Evolutionary conservation across 1,140 invertebrate genomes (phyloP).

Genomic region (Meteorus sp.): DNA sequence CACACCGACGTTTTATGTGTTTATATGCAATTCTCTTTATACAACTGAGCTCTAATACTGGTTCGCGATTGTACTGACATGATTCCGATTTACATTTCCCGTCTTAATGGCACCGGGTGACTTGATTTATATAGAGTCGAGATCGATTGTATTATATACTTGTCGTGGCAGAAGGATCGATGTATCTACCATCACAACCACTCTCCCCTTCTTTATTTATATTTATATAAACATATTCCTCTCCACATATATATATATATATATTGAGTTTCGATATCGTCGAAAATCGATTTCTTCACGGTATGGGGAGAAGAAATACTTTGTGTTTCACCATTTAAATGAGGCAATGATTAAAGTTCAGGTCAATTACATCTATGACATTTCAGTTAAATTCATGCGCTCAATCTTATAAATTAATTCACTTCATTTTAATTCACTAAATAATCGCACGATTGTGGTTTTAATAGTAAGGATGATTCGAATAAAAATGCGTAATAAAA

Average conservation of each 20-base stretch:
- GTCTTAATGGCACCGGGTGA: slow-evolving; percentile 25
- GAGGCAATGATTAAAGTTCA: slow-evolving; percentile 25
- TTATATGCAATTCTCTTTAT: too few relatives aligned
- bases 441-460: too few relatives aligned
- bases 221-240: neutral
- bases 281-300: neutral
- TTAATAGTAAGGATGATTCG: too few relatives aligned
- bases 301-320: neutral
- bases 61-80: neutral
- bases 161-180: neutral
- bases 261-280: neutral
- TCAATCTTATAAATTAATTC: neutral
- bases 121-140: slow-evolving; percentile 26
- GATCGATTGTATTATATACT: slow-evolving; percentile 12
- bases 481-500: too few relatives aligned
- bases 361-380: slow-evolving; percentile 24
- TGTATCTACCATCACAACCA: slow-evolving; percentile 4
- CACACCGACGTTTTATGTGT: neutral
- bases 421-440: too few relatives aligned
- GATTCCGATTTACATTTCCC: slow-evolving; percentile 28
- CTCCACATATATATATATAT: neutral
- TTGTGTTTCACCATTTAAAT: slow-evolving; percentile 17
- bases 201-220: neutral
- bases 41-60: too few relatives aligned
- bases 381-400: slow-evolving; percentile 14